Conservation (phyloP, 2,888 invertebrate genomes). For the Leptinotarsa juncta region DNA sequence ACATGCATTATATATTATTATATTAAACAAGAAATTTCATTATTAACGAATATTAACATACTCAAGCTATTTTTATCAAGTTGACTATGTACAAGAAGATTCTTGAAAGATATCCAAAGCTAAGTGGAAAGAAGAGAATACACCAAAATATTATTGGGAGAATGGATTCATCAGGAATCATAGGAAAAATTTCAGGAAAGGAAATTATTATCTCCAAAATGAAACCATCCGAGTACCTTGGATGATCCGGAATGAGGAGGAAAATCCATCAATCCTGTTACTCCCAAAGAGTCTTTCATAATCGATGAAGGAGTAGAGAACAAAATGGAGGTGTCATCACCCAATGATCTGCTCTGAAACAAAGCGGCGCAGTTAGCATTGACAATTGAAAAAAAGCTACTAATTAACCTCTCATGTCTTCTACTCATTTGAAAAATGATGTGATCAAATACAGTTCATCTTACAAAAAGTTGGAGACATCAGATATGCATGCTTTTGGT, state of each 20-base stretch:
- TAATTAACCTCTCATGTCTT: constrained; percentile 8
- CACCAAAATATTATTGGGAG: constrained; percentile 31
- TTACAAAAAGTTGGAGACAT: constrained; percentile 21
- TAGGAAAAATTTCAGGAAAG: constrained; percentile 39
- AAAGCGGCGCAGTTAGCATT: constrained; percentile 15
- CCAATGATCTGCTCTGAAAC: constrained; percentile 87
- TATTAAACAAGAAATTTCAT: constrained; percentile 9
- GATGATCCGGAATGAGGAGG: constrained; percentile 62
- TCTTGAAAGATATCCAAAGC: constrained; percentile 21
- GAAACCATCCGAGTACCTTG: constrained; percentile 65
- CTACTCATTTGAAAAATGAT: constrained; percentile 19
- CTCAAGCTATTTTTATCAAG: constrained; percentile 16
- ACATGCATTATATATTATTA: constrained; percentile 17
- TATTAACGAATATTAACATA: constrained; percentile 5
- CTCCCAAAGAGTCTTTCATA: constrained; percentile 82
- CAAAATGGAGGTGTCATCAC: constrained; percentile 80
- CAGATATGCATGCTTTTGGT: constrained; percentile 32
- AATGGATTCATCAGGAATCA: constrained; percentile 26
- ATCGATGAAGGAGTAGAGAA: constrained; percentile 92
- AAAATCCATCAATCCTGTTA: constrained; percentile 74
- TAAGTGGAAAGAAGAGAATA: constrained; percentile 31
- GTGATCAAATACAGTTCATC: neutral
- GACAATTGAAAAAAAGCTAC: neutral
- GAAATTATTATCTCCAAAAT: constrained; percentile 59
- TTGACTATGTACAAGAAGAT: constrained; percentile 12